Conservation (phyloP, 2,888 invertebrate species). For the Dexiosoma caninum region DNA sequence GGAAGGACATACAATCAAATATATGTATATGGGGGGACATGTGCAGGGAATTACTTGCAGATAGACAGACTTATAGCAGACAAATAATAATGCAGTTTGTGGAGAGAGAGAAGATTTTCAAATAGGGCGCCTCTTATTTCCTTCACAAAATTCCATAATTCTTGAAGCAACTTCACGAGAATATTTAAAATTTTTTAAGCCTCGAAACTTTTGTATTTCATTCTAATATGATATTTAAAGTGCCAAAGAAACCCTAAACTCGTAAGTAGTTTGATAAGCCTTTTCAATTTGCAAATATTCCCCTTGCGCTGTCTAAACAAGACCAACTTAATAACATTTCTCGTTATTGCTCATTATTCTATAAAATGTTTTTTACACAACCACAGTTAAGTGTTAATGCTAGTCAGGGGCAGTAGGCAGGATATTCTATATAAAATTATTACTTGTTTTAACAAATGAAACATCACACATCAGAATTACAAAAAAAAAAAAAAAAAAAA, state of each 20-base stretch:
- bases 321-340: no score
- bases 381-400: not conserved
- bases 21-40: not conserved
- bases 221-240: no score
- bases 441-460: conserved; percentile 40
- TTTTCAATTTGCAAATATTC: no score
- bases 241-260: no score
- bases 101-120: not conserved
- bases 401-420: not conserved
- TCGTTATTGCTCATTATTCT: no score
- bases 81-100: conserved; percentile 8
- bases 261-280: no score
- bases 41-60: not conserved
- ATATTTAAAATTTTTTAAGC: no score
- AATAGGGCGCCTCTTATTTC: not conserved
- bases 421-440: not conserved
- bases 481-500: conserved; percentile 7
- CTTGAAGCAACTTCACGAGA: no score
- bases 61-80: conserved; percentile 8
- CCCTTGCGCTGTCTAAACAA: no score
- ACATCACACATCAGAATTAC: conserved; percentile 49
- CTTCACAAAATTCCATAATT: not conserved
- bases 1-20: conserved; percentile 26
- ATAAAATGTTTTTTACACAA: not conserved
- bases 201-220: no score